These are phyloP conservation scores for Sebastes diploproa DNA, from an alignment of 2,797 vertebrate genomes.

Conservation along the genomic window DNA sequence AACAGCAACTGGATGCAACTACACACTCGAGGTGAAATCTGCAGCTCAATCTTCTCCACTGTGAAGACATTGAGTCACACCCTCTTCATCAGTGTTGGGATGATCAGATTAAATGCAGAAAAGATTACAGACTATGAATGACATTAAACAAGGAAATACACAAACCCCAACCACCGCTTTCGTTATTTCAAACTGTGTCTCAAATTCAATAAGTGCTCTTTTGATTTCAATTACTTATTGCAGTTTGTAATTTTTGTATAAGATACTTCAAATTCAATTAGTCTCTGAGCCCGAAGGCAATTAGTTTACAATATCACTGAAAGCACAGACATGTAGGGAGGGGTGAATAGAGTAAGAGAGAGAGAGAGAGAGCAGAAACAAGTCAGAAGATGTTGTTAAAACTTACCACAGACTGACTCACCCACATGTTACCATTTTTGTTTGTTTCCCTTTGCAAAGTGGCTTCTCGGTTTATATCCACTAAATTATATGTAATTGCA, in stretches of 20 bases:
- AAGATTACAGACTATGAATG: neutral
- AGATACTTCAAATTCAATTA: conserved; percentile 15
- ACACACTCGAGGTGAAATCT: neutral
- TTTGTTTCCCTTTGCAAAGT: neutral
- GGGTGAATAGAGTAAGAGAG: conserved; percentile 20
- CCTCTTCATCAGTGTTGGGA: neutral
- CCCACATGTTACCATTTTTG: neutral
- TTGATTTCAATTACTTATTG: conserved; percentile 14
- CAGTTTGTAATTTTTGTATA: neutral
- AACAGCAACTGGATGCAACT: neutral
- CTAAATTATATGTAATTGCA: conserved; percentile 14
- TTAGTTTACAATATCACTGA: conserved; percentile 20
- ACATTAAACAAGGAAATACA: neutral
- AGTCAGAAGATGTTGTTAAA: neutral
- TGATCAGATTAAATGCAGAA: conserved; percentile 4
- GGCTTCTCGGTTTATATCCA: neutral
- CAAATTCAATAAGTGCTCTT: neutral
- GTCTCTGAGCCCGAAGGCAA: conserved; percentile 9
- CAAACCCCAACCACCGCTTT: neutral
- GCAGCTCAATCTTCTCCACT: neutral
- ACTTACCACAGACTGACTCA: conserved; percentile 25
- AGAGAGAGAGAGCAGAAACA: conserved; percentile 13
- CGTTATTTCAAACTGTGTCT: conserved; percentile 4
- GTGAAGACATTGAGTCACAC: neutral
- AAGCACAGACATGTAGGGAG: neutral